Evolutionary conservation across 2,797 vertebrate species (phyloP), one percentile per base, ranked within the genome.

Genomic region (Myripristis jacobus): DNA sequence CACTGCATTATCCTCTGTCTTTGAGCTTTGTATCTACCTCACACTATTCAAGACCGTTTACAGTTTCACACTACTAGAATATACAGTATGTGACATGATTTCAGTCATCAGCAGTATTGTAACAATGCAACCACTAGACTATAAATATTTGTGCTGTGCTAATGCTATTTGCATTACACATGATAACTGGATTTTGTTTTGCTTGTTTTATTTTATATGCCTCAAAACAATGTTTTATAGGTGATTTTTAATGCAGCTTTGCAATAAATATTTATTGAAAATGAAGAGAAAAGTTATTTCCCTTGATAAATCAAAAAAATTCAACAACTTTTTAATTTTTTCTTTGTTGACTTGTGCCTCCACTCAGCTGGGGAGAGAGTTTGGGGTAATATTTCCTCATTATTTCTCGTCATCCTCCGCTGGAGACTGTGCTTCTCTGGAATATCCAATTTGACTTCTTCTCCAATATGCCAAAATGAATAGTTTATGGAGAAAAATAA

Each of bases 301-400:
- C 84, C 83, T 87, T 85, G 86, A 81, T 89, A 79, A 90, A 91
- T 89, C 85, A 83, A 77, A n/a, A n/a, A 85, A 87, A 88, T 86
- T 80, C 76, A 86, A 82, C 76, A 87, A 86, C 81, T 90, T 89
- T 85, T 80, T 89, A 82, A 83, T 79, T 82, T 77, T 84, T 81
- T 73, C 77, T 86, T 87, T 93, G 89, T 93, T 88, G 89, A 91
- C 83, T 87, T 29, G 69, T 75, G 80, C 73, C 80, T 90, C 87
- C 78, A 73, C 83, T 89, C 88, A 75, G 79, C 83, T 89, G 83
- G 80, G 82, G 84, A 88, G 85, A 79, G 83, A 88, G 86, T 90
- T 93, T 80, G 80, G 85, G 88, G 88, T 93, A 91, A 94, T 93
- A 93, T 91, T 92, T 94, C 89, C 92, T 94, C 91, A 92, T 94